These are phyloP conservation scores for Saccostrea cuccullata DNA, from an alignment of 1,140 invertebrate genomes.

Conservation along the genomic window DNA sequence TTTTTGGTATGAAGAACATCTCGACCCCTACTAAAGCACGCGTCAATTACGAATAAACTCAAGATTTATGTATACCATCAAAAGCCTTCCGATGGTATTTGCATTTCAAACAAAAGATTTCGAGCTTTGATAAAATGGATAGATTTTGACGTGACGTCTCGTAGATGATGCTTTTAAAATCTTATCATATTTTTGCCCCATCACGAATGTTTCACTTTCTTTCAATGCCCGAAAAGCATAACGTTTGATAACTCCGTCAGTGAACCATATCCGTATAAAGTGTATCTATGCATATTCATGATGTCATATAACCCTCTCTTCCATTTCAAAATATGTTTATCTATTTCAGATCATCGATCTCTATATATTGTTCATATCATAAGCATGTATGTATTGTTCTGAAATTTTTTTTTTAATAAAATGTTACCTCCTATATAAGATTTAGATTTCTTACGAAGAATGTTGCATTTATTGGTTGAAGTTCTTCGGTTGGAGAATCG, in stretches of 20 bases:
- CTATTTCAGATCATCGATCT: too few relatives aligned
- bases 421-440: too few relatives aligned
- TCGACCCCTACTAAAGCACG: neutral
- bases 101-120: constrained; percentile 34
- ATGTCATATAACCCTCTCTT: too few relatives aligned
- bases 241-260: neutral
- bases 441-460: too few relatives aligned
- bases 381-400: too few relatives aligned
- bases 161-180: constrained; percentile 26
- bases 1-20: constrained; percentile 27
- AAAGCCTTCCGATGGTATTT: constrained; percentile 20
- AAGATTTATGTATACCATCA: constrained; percentile 24
- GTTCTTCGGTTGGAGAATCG: neutral
- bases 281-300: neutral
- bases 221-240: neutral
- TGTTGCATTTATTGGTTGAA: too few relatives aligned
- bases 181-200: constrained; percentile 1
- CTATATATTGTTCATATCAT: too few relatives aligned
- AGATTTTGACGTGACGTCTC: constrained; percentile 2
- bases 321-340: too few relatives aligned
- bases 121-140: neutral
- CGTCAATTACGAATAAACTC: constrained; percentile 25
- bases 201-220: constrained; percentile 16
- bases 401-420: too few relatives aligned
- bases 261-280: neutral